These are phyloP conservation scores for Thumatha senex DNA, from an alignment of 2,888 invertebrate species.

Conservation along the genomic window DNA sequence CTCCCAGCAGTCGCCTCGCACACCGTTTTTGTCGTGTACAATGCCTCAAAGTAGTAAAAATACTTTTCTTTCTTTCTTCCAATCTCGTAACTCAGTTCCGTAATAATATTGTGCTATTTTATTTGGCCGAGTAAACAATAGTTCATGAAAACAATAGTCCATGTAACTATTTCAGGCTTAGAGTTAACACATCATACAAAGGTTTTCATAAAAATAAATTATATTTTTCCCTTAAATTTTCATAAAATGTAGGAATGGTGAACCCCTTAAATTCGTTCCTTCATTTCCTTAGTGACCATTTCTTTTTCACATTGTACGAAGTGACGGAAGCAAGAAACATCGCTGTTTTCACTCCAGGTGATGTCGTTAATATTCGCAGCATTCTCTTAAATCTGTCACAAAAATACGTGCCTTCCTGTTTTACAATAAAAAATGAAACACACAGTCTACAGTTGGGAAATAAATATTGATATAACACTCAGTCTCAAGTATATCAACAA, in stretches of 20 bases:
- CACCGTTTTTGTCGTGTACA: too few species aligned
- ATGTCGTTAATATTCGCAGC: conserved; percentile 29
- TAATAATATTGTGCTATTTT: too few species aligned
- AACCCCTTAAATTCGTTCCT: not conserved
- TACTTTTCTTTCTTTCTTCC: too few species aligned
- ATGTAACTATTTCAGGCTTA: too few species aligned
- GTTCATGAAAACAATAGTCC: too few species aligned
- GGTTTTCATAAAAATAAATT: too few species aligned
- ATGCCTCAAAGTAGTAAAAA: too few species aligned
- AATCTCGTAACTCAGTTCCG: too few species aligned
- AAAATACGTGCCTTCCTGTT: conserved; percentile 6
- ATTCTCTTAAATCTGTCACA: conserved; percentile 23
- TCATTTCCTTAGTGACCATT: not conserved
- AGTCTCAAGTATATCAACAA: too few species aligned
- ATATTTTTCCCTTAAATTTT: not conserved
- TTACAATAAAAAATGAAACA: conserved; percentile 8
- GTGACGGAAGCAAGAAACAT: conserved; percentile 12
- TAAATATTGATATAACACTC: not conserved
- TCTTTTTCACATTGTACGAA: conserved; percentile 6
- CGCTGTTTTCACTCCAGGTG: conserved; percentile 16
- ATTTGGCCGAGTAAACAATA: too few species aligned
- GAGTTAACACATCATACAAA: too few species aligned
- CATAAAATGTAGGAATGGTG: not conserved
- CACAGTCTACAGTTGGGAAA: not conserved
- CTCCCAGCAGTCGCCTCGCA: too few species aligned